Conservation (phyloP, 64 coral and sea anemone genomes). For the Montipora capricornis region DNA sequence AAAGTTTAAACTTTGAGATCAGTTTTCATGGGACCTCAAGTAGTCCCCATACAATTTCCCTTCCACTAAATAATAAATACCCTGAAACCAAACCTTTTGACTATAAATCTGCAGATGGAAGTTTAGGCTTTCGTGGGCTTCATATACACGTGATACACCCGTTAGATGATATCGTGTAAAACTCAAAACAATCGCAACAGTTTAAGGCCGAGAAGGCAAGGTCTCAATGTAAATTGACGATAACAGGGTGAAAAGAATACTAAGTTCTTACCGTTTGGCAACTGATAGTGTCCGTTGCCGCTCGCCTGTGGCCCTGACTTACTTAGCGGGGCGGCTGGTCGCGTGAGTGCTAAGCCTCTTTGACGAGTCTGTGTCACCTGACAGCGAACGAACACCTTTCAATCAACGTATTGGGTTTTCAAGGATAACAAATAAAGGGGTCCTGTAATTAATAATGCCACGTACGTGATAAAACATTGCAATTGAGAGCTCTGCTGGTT, state of each 20-base stretch:
- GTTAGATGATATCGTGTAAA: conserved; percentile 16
- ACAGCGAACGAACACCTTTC: conserved; percentile 49
- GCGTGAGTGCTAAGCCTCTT: conserved; percentile 29
- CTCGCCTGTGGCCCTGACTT: conserved; percentile 12
- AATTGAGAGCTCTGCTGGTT: not conserved
- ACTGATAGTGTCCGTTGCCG: conserved; percentile 30
- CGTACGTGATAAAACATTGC: not conserved
- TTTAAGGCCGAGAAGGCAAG: not conserved
- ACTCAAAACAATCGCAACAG: not conserved
- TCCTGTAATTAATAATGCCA: conserved; percentile 49
- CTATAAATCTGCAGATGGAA: not conserved
- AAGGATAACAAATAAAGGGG: conserved; percentile 28
- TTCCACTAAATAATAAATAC: not conserved
- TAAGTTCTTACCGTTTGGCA: conserved; percentile 48
- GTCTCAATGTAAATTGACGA: conserved; percentile 36
- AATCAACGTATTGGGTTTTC: conserved; percentile 49
- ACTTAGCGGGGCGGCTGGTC: conserved; percentile 39
- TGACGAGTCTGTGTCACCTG: conserved; percentile 47
- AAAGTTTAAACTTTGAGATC: not conserved
- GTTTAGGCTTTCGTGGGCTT: conserved; percentile 22
- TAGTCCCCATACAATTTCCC: not conserved
- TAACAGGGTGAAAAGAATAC: conserved; percentile 57
- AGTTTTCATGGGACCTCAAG: not conserved
- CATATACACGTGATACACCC: conserved; percentile 2
- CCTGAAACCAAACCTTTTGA: not conserved